Percentiles rank a stretch among this genome's conserved stretches.
Conservation (phyloP, 2,888 invertebrate species). For the Microctonus hyperodae region DNA sequence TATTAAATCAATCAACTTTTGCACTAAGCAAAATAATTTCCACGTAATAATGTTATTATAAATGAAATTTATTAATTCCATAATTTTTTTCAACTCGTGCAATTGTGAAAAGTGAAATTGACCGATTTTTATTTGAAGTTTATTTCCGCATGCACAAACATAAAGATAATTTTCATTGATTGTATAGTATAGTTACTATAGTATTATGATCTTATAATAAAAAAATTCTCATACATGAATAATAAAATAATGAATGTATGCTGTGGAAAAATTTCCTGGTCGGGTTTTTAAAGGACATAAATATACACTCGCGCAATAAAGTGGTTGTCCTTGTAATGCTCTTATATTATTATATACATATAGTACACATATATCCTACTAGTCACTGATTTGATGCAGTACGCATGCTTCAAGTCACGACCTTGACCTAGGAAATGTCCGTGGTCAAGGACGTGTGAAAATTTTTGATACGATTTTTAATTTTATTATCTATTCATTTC, state of each 20-base stretch:
- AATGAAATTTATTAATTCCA: background rate
- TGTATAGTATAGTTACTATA: no score
- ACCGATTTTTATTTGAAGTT: background rate
- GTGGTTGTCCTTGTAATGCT: background rate
- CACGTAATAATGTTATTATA: background rate
- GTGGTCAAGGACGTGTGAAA: background rate
- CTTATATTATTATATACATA: no score
- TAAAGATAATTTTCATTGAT: background rate
- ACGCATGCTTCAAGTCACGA: background rate
- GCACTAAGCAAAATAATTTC: background rate
- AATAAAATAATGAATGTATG: background rate
- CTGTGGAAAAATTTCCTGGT: background rate
- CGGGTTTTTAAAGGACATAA: background rate
- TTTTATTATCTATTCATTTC: no score
- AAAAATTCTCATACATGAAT: background rate
- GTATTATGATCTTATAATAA: background rate
- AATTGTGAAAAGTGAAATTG: conserved; percentile 3
- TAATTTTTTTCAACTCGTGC: background rate
- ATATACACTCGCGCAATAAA: background rate
- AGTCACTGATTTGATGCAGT: no score
- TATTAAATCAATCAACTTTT: background rate
- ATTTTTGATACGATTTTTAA: no score
- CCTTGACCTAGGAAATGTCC: background rate
- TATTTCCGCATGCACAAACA: background rate
- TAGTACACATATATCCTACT: no score